Evolutionary conservation across 2,888 invertebrate species (phyloP).

Genomic region (Operophtera brumata): DNA sequence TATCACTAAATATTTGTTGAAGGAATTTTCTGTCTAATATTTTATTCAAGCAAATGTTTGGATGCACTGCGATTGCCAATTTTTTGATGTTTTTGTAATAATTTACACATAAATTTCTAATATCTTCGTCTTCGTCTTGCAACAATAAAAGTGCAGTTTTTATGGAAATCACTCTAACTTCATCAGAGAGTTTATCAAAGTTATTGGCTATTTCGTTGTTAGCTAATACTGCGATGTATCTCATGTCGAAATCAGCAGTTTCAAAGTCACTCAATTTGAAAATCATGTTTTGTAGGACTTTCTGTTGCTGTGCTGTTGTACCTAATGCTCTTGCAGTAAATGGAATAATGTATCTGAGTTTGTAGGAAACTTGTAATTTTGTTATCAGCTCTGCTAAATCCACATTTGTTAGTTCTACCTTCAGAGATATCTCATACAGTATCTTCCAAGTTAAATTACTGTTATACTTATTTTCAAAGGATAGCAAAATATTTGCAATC

Average conservation of each 20-base stretch:
- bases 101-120: constrained; percentile 63
- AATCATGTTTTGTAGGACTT: constrained; percentile 47
- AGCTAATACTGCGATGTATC: constrained; percentile 59
- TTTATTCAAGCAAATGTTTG: constrained; percentile 57
- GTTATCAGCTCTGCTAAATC: constrained; percentile 36
- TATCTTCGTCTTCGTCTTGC: constrained; percentile 78
- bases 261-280: constrained; percentile 54
- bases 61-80: constrained; percentile 41
- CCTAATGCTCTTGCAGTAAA: constrained; percentile 48
- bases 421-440: constrained; percentile 55
- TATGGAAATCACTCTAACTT: constrained; percentile 55
- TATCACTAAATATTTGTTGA: constrained; percentile 37
- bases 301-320: constrained; percentile 32
- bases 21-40: constrained; percentile 54
- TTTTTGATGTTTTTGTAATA: constrained; percentile 52
- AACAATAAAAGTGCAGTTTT: constrained; percentile 68
- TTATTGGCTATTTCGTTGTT: constrained; percentile 61
- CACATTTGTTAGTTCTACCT: constrained; percentile 36
- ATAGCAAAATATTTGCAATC: constrained; percentile 46
- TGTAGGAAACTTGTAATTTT: constrained; percentile 45
- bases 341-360: constrained; percentile 58
- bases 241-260: constrained; percentile 60
- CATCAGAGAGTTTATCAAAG: constrained; percentile 47
- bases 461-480: constrained; percentile 40
- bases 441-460: constrained; percentile 56